A percentile compares a stretch with the other conserved stretches of the same genome.
Evolutionary conservation across 92 coral and sea anemone species (phyloP).

Genomic region (Ricordea florida): DNA sequence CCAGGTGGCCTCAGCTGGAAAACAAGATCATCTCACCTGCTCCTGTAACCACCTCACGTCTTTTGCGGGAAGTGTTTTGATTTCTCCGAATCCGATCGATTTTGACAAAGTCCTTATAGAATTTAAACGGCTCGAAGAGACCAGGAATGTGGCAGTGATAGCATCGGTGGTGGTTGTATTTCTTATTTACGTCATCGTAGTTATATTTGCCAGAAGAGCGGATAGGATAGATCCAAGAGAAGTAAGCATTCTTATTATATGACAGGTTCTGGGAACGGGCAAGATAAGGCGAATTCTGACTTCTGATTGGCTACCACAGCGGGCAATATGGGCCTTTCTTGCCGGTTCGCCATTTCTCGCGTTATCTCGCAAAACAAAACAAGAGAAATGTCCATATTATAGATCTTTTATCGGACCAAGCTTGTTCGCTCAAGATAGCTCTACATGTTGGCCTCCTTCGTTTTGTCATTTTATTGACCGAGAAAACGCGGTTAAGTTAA

Average conservation of each 20-base stretch:
- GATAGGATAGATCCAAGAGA: slow-evolving; percentile 1
- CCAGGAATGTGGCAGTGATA: slow-evolving; percentile 3
- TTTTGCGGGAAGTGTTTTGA: slow-evolving; percentile 11
- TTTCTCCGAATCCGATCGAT: slow-evolving; percentile 31
- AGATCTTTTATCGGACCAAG: no score
- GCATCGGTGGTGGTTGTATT: background rate
- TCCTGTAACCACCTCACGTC: slow-evolving; percentile 25
- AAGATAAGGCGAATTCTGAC: no score
- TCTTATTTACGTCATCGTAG: background rate
- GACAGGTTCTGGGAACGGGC: no score
- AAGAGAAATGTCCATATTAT: no score
- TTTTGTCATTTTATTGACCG: no score
- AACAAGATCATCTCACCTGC: background rate
- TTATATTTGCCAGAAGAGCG: background rate
- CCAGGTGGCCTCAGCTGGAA: background rate
- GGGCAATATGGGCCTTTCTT: no score
- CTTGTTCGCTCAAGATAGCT: no score
- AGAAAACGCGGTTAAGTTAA: no score
- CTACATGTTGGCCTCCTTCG: no score
- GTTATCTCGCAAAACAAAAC: no score
- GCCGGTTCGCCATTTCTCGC: no score
- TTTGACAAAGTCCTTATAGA: slow-evolving; percentile 18
- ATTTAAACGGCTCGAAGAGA: background rate
- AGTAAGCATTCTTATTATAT: background rate
- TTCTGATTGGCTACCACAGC: no score